Percentiles rank a stretch among this genome's conserved stretches.
Conservation (phyloP, 2,113 vertebrate genomes). For the Trogon surrucura region DNA sequence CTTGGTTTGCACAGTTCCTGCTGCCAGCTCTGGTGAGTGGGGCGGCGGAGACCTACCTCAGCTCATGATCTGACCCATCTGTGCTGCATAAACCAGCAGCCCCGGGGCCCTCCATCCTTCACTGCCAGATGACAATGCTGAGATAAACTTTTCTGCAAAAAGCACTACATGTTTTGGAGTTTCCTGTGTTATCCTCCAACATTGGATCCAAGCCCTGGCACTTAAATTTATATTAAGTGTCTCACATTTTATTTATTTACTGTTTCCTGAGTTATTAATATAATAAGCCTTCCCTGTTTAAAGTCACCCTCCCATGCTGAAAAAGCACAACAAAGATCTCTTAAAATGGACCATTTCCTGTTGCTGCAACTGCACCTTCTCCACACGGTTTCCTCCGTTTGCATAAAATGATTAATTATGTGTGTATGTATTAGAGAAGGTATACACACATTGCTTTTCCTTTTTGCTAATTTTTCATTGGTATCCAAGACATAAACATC, state of each 20-base stretch:
- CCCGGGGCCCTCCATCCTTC: not conserved
- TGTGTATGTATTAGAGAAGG: not conserved
- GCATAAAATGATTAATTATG: slow-evolving; percentile 25
- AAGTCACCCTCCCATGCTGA: not conserved
- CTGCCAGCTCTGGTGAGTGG: fast-evolving
- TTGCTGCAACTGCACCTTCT: slow-evolving; percentile 21
- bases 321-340: slow-evolving; percentile 30
- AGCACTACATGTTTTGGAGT: not conserved
- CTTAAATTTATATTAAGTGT: slow-evolving; percentile 26
- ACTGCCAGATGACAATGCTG: fast-evolving
- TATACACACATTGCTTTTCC: not conserved
- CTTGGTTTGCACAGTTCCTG: not conserved
- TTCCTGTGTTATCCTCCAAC: slow-evolving; percentile 34
- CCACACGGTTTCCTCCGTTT: not conserved
- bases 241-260: slow-evolving; percentile 33
- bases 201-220: slow-evolving; percentile 8
- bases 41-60: not conserved
- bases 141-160: not conserved
- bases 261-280: slow-evolving; percentile 31
- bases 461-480: not conserved
- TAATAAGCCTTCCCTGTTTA: not conserved
- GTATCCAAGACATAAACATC: not conserved
- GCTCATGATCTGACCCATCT: not conserved
- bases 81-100: not conserved
- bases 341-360: slow-evolving; percentile 38